Evolutionary conservation across 2,113 vertebrate genomes (phyloP).

Genomic region (Tyto alba): DNA sequence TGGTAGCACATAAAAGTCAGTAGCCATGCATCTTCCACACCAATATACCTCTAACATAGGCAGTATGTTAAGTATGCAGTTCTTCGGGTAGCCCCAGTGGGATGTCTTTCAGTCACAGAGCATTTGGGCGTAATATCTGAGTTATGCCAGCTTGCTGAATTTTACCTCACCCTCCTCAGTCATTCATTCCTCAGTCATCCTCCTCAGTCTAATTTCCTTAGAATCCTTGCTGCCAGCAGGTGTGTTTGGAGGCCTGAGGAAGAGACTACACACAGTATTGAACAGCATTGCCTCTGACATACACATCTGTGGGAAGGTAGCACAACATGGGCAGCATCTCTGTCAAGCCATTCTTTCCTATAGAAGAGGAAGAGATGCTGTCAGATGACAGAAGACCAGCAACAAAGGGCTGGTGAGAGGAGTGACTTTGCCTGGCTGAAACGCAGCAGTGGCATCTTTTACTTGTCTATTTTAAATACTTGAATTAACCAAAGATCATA

Average conservation of each 20-base stretch:
- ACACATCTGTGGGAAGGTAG: not conserved
- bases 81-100: not conserved
- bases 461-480: not conserved
- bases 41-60: not conserved
- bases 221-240: not conserved
- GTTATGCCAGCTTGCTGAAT: not conserved
- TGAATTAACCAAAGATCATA: not conserved
- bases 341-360: not conserved
- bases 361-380: not conserved
- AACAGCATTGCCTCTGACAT: not conserved
- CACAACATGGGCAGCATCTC: too few species aligned
- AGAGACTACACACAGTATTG: not conserved
- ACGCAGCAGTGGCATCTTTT: not conserved
- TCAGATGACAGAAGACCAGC: not conserved
- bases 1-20: not conserved
- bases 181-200: not conserved
- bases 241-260: not conserved
- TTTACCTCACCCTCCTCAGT: not conserved
- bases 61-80: not conserved
- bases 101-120: not conserved
- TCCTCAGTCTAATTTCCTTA: not conserved
- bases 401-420: not conserved
- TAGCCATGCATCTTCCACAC: not conserved
- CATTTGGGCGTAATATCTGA: not conserved
- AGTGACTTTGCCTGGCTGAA: not conserved